phyloP scores from a whole-genome alignment of 1,140 invertebrate genomes.

The Trypoxylus dichotomus region DNA sequence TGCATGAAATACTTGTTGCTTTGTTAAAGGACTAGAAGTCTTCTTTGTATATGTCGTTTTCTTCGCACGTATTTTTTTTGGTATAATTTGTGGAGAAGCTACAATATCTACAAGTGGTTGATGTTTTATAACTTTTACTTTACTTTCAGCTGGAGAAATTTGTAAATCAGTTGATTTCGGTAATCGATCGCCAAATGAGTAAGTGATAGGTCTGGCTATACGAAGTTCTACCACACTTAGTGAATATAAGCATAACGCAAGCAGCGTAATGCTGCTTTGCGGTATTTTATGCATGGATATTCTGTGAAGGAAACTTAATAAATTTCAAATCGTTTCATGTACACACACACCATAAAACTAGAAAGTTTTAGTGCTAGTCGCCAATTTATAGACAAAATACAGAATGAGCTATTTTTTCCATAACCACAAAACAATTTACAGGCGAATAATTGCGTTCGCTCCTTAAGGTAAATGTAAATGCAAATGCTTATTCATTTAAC shows the following conservation, averaged over 20 bases:
- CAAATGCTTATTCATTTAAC: not conserved
- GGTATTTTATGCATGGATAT: not conserved
- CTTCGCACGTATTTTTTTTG: not conserved
- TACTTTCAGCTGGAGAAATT: not conserved
- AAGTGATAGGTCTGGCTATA: not conserved
- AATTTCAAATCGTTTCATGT: not conserved
- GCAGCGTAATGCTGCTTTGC: not conserved
- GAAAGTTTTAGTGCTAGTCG: not conserved
- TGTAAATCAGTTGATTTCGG: not conserved
- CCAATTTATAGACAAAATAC: not conserved
- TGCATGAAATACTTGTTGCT: not conserved
- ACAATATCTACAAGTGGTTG: not conserved
- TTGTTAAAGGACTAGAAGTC: not conserved
- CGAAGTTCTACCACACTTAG: not conserved
- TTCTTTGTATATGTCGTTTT: not conserved
- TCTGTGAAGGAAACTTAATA: not conserved
- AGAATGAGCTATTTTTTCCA: not conserved
- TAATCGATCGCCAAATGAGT: constrained; percentile 10
- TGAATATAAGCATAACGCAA: not conserved
- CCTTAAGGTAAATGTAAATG: not conserved
- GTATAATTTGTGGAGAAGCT: not conserved
- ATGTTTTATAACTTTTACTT: not conserved
- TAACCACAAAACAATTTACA: constrained; percentile 6
- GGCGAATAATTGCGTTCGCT: constrained; percentile 6
- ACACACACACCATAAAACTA: not conserved